phyloP scores from a whole-genome alignment of 2,113 vertebrate species.

The Daubentonia madagascariensis region DNA sequence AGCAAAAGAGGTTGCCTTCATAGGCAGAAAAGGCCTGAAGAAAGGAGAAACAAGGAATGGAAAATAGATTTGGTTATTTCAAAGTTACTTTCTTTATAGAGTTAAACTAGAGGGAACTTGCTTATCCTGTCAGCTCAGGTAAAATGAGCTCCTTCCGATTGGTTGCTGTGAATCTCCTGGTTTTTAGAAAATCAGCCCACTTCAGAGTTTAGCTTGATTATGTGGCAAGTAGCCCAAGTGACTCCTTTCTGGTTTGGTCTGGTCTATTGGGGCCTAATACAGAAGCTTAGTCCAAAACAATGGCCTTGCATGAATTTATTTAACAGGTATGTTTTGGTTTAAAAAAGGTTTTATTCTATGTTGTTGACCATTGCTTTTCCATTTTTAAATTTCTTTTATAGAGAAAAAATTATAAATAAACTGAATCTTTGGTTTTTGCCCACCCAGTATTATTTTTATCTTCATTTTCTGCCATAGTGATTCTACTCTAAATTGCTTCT shows the following conservation, averaged over 20 bases:
- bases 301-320: background rate
- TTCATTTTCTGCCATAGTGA: background rate
- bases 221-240: background rate
- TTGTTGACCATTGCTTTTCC: background rate
- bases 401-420: background rate
- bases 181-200: background rate
- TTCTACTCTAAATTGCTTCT: background rate
- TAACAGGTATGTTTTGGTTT: background rate
- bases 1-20: background rate
- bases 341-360: background rate
- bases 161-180: background rate
- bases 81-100: background rate
- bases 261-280: background rate
- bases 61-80: background rate
- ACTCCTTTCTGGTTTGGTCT: background rate
- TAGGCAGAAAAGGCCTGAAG: background rate
- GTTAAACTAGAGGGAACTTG: background rate
- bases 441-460: background rate
- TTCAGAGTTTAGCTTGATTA: background rate
- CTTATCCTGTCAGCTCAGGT: background rate
- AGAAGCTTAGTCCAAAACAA: background rate
- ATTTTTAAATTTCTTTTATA: background rate
- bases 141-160: background rate
- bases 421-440: background rate
- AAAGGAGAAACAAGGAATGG: background rate